Evolutionary conservation across 2,888 invertebrate species (phyloP), one percentile per base, ranked within the genome.

Genomic region (Clanis bilineata): DNA sequence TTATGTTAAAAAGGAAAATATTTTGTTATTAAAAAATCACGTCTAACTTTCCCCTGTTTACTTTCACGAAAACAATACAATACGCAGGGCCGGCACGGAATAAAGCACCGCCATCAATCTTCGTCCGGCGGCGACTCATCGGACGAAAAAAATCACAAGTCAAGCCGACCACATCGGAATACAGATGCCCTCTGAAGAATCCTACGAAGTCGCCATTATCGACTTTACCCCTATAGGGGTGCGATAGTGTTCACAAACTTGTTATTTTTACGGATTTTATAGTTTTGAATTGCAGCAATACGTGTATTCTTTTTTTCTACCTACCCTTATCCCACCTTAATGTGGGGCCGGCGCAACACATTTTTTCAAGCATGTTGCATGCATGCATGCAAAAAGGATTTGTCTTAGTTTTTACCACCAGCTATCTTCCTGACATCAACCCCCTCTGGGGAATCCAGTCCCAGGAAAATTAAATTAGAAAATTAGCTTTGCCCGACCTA

Each of bases 171-270:
- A 71, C 72, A 67, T 64, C 68, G 64, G 88, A 89, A 90, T 90
- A 89, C 84, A 83, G 82, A 90, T 88, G 81, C 74, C 82, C 73
- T 74, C 83, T 83, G 75, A 84, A 81, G 80, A 74, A 74, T 71
- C 70, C 67, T 69, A 57, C 60, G 69, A 75, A 79, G 72, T 76
- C 70, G 71, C 82, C 74, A 81, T 83, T 86, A 86, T 84, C 84
- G 82, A 82, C 79, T 83, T 75, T 73, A 72, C 77, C 74, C 71
- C 65, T 18, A 10, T 3, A 28, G 18, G 51, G 28, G 28, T 51
- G 51, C 51, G 9, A 15, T 51, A 10, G 15, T 28, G 47, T 15
- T 23, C 28, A 10, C 43, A 22, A 22, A 25, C 25, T 47, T 15
- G 28, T 28, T 41, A 41, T 41, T 41, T 41, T 41, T 47, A 7